Percentiles rank a stretch among this genome's conserved stretches.
Evolutionary conservation across 2,113 vertebrate species (phyloP).

Genomic region (Misgurnus anguillicaudatus): DNA sequence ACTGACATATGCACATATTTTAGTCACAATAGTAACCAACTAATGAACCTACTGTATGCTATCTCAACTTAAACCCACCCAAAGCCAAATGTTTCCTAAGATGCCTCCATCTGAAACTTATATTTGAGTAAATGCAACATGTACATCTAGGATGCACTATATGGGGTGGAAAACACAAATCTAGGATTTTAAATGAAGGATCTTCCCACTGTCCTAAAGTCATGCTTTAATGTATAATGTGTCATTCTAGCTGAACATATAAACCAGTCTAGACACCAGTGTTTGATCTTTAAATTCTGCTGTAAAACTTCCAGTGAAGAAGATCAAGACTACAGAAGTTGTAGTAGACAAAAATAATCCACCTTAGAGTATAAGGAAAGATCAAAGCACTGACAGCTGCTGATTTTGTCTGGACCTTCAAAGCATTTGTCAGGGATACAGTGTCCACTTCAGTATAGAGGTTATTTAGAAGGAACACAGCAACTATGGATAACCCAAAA

Average conservation of each 20-base stretch:
- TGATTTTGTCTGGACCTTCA: slow-evolving; percentile 2
- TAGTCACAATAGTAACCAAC: too few species aligned
- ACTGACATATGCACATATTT: too few species aligned
- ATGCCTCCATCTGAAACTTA: too few species aligned
- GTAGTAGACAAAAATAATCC: neutral
- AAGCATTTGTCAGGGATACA: neutral
- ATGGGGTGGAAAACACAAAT: too few species aligned
- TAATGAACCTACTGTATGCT: too few species aligned
- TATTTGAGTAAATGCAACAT: too few species aligned
- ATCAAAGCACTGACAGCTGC: slow-evolving; percentile 15
- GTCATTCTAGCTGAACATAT: neutral
- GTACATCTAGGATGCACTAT: too few species aligned
- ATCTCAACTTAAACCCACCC: too few species aligned
- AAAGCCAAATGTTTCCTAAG: too few species aligned
- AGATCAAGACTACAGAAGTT: neutral
- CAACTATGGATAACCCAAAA: neutral
- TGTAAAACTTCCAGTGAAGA: neutral
- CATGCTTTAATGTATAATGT: neutral
- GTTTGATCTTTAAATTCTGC: slow-evolving; percentile 18
- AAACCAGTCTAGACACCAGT: neutral
- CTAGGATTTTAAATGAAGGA: too few species aligned
- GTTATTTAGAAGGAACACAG: neutral
- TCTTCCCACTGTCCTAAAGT: too few species aligned
- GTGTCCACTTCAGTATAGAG: neutral
- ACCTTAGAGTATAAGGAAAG: neutral